Conservation (phyloP, 1,140 invertebrate species). For the Wiebesia pumilae region DNA sequence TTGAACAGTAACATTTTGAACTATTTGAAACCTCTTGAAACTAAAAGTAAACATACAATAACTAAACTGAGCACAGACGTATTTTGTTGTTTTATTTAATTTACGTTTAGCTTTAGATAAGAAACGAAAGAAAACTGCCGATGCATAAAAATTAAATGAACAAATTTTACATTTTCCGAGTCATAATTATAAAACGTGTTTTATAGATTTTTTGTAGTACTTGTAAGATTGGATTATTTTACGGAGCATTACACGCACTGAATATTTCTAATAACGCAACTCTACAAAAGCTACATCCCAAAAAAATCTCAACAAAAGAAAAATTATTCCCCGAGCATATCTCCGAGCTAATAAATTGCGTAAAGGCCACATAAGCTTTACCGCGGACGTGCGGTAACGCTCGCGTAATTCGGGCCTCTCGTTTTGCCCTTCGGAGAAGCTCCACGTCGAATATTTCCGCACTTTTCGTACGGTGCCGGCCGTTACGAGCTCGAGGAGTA, state of each 20-base stretch:
- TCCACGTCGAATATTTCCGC: not conserved
- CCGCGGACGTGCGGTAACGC: not conserved
- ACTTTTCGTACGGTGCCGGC: conserved; percentile 39
- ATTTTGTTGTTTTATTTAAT: not conserved
- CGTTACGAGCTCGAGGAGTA: not conserved
- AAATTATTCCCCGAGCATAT: not conserved
- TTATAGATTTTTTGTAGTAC: too few relatives aligned
- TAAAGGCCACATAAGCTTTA: conserved; percentile 4
- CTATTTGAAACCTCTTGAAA: not conserved
- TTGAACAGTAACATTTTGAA: not conserved
- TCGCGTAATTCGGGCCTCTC: conserved; percentile 24
- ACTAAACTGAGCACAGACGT: not conserved
- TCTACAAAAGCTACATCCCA: not conserved
- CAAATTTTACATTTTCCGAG: not conserved
- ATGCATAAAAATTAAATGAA: not conserved
- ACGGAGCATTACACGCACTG: not conserved
- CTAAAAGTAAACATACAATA: not conserved
- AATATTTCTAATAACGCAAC: not conserved
- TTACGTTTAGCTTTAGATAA: not conserved
- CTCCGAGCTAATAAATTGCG: not conserved
- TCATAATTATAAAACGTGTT: not conserved
- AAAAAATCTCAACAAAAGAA: not conserved
- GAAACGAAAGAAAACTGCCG: not conserved
- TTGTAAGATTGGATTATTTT: not conserved
- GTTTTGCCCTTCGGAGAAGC: not conserved